These are phyloP conservation scores for Bombus vancouverensis DNA, from an alignment of 1,140 invertebrate species.

Conservation along the genomic window DNA sequence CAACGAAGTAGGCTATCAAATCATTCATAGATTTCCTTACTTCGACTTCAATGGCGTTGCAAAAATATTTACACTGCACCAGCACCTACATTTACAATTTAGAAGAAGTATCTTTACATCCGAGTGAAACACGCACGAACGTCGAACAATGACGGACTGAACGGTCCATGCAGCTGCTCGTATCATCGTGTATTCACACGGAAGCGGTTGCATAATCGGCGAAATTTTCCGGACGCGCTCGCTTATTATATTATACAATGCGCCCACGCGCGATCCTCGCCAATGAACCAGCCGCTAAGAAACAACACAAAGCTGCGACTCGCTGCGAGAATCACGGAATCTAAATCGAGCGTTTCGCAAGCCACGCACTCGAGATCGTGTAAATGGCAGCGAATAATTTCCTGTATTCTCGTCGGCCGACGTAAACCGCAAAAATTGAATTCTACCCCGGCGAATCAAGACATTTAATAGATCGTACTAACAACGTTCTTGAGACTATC, in stretches of 20 bases:
- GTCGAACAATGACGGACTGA: slow-evolving; percentile 13
- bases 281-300: not conserved
- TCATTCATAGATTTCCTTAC: not conserved
- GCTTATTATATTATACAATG: slow-evolving; percentile 29
- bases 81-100: not conserved
- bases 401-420: slow-evolving; percentile 5
- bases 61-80: not conserved
- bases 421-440: slow-evolving; percentile 27
- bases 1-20: not conserved
- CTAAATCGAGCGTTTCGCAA: not conserved
- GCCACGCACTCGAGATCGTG: not conserved
- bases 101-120: not conserved
- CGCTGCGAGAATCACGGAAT: not conserved
- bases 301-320: not conserved
- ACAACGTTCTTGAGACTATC: slow-evolving; percentile 6
- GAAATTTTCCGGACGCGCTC: slow-evolving; percentile 31
- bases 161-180: not conserved
- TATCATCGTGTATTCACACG: not conserved
- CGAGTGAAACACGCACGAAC: not conserved
- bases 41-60: not conserved
- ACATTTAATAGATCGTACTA: slow-evolving; percentile 48
- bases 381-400: not conserved
- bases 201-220: slow-evolving; percentile 26
- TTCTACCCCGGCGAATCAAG: slow-evolving; percentile 24
- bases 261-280: slow-evolving; percentile 16